Evolutionary conservation across 2,888 invertebrate genomes (phyloP).

Genomic region (Drosophila cognata): DNA sequence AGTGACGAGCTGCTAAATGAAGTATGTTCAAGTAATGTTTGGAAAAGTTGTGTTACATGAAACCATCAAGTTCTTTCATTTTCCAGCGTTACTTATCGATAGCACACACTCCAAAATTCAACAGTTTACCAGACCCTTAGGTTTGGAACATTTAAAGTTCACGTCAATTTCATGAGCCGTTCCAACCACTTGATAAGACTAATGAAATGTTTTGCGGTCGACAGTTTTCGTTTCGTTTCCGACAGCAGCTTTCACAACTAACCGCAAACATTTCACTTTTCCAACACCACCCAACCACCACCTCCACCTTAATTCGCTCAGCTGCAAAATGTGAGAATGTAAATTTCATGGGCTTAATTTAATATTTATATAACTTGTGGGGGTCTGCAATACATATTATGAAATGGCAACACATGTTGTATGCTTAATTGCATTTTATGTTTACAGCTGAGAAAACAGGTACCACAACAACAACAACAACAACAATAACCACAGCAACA

Average conservation of each 20-base stretch:
- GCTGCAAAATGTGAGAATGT: conserved; percentile 36
- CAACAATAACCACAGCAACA: not conserved
- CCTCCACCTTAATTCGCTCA: conserved; percentile 6
- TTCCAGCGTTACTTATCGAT: not conserved
- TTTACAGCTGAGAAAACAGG: conserved; percentile 44
- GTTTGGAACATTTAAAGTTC: not conserved
- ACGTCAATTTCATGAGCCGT: conserved; percentile 1
- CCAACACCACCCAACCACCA: not conserved
- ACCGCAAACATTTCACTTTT: conserved; percentile 64
- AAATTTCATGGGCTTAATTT: conserved; percentile 57
- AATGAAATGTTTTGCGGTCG: conserved; percentile 58
- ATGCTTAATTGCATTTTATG: conserved; percentile 74
- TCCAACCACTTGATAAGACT: conserved; percentile 35
- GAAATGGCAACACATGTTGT: conserved; percentile 54
- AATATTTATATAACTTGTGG: conserved; percentile 63
- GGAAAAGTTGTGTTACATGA: not conserved
- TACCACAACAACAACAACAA: not conserved
- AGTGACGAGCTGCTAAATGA: not conserved
- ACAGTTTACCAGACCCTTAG: not conserved
- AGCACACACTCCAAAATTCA: not conserved
- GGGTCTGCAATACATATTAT: conserved; percentile 7
- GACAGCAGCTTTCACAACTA: conserved; percentile 23
- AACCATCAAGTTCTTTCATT: not conserved
- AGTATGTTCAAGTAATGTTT: not conserved
- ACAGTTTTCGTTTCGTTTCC: conserved; percentile 29